Conservation (phyloP, 30 jellyfish, hydroid and myxozoan species). For the Cassiopea xamachana region DNA sequence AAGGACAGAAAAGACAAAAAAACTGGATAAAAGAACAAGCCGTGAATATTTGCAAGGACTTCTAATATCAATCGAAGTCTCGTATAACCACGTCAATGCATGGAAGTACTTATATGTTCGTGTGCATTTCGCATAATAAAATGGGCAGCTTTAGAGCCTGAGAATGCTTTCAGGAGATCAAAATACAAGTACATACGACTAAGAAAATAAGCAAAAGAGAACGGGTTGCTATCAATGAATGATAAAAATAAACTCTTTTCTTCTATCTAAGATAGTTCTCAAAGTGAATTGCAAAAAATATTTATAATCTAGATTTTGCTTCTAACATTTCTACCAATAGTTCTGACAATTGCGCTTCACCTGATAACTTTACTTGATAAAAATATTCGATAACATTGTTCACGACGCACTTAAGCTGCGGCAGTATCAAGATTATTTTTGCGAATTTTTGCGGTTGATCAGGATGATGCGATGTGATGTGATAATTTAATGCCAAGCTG, state of each 20-base stretch:
- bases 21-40: no score
- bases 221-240: constrained; percentile 8
- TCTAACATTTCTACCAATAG: constrained; percentile 95
- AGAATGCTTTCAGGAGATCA: not conserved
- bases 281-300: constrained; percentile 27
- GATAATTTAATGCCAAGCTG: constrained; percentile 85
- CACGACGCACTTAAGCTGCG: constrained; percentile 88
- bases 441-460: constrained; percentile 92
- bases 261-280: constrained; percentile 43
- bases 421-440: constrained; percentile 85
- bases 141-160: not conserved
- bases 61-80: no score
- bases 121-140: not conserved
- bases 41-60: no score
- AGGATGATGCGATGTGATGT: constrained; percentile 82
- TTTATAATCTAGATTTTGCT: constrained; percentile 87
- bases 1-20: no score
- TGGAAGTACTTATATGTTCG: not conserved
- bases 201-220: not conserved
- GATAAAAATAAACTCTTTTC: constrained; percentile 21
- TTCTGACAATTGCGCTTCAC: constrained; percentile 91
- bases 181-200: not conserved
- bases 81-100: not conserved
- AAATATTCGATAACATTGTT: constrained; percentile 83
- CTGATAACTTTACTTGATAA: constrained; percentile 79